Evolutionary conservation across 2,797 vertebrate genomes (phyloP), one percentile per base, ranked within the genome.

Genomic region (Lepidocolaptes lacrymiger): DNA sequence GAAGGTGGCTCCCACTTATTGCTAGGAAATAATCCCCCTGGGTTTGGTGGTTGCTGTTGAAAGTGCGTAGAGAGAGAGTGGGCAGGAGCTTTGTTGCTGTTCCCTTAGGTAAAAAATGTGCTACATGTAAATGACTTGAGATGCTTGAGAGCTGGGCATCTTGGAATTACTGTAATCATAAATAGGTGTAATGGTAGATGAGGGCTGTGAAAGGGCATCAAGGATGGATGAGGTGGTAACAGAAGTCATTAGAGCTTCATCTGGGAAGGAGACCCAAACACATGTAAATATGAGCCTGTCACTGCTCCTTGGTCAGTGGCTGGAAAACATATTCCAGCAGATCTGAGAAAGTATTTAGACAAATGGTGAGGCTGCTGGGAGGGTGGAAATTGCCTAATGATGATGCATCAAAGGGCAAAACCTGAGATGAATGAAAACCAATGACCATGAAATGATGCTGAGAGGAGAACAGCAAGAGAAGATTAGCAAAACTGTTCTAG

Each of bases 381-480:
- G 88, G 63, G 67, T 96, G 56, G 77, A 88, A 94, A 91, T 92
- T 84, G 72, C 89, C 88, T 97, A 96, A 94, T 83, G 63, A 95
- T 91, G 67, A 82, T 90, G n/a, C 52, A 93, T 90, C 55, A 88
- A 95, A 92, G 91, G 86, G 79, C 84, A 96, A 93, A 96, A 95
- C 64, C 86, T 46, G 79, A 94, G 95, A 95, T 69, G 82, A 63
- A 52, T 72, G 24, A 85, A 85, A 95, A 41, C 37, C 15, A 17
- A 79, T 71, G 74, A 85, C 94, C 78, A 51, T 49, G 76, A 95
- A 85, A 86, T 58, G 89, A 91, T 89, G 89, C 64, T 89, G 89
- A 82, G 76, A 91, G 58, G 61, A 73, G 55, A 95, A 88, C 12
- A 24, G 93, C 92, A 91, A 93, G 87, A 93, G 81, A 73, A 94